Percentiles rank a stretch among this genome's conserved stretches.
These are phyloP conservation scores for Athalia circularis DNA, from an alignment of 2,888 invertebrate species.

Conservation along the genomic window DNA sequence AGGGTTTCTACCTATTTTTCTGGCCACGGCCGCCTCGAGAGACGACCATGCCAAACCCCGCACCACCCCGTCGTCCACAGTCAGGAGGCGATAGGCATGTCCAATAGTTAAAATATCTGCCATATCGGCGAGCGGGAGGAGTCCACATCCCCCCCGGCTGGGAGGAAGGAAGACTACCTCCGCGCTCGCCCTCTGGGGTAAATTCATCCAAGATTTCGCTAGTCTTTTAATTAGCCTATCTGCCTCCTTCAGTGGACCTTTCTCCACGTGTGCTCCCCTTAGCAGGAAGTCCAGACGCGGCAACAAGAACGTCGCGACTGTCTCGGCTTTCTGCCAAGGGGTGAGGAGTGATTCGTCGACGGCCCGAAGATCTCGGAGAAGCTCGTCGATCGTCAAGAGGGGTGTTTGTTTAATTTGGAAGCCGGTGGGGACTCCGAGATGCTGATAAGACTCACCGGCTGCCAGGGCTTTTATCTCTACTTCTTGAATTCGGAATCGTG, in stretches of 20 bases:
- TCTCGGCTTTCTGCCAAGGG: slow-evolving; percentile 55
- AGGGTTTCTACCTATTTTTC: slow-evolving; percentile 47
- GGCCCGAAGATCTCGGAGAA: slow-evolving; percentile 50
- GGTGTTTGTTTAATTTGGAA: slow-evolving; percentile 56
- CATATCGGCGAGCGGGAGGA: slow-evolving; percentile 61
- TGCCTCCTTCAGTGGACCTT: slow-evolving; percentile 53
- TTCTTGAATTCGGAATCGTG: slow-evolving; percentile 53
- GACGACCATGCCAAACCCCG: slow-evolving; percentile 52
- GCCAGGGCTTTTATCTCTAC: slow-evolving; percentile 49
- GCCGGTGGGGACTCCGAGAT: slow-evolving; percentile 65
- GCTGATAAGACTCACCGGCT: slow-evolving; percentile 58
- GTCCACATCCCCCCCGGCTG: slow-evolving; percentile 57
- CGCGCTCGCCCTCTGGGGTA: slow-evolving; percentile 61
- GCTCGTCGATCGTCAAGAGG: slow-evolving; percentile 51
- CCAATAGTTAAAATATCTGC: slow-evolving; percentile 58
- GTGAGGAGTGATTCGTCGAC: slow-evolving; percentile 51
- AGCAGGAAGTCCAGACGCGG: slow-evolving; percentile 61
- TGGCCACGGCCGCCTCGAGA: slow-evolving; percentile 52
- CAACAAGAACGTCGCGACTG: slow-evolving; percentile 55
- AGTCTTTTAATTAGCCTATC: slow-evolving; percentile 56
- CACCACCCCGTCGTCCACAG: slow-evolving; percentile 54
- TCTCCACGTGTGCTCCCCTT: slow-evolving; percentile 57
- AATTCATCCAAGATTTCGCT: slow-evolving; percentile 60
- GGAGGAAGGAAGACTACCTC: slow-evolving; percentile 58
- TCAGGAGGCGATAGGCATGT: slow-evolving; percentile 63